Percentiles rank a stretch among this genome's conserved stretches.
Conservation (phyloP, 2,797 vertebrate species). For the Molossus alvarezi region DNA sequence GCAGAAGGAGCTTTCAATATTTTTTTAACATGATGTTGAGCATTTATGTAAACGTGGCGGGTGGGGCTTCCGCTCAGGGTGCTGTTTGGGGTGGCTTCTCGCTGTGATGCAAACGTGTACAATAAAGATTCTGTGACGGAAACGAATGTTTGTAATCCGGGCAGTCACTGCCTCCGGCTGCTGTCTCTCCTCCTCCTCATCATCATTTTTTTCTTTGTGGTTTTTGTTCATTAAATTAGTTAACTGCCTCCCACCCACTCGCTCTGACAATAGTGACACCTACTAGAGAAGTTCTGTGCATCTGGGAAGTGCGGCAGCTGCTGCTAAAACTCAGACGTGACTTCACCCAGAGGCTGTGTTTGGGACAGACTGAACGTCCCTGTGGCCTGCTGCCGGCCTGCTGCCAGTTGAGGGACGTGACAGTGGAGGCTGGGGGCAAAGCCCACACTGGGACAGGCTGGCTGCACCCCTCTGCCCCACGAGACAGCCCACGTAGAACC, state of each 20-base stretch:
- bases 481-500: accelerated
- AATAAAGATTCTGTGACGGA: constrained; percentile 87
- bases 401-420: not conserved
- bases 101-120: constrained; percentile 84
- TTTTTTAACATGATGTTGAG: constrained; percentile 71
- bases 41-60: constrained; percentile 61
- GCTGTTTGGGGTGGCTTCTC: constrained; percentile 79
- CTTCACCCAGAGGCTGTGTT: not conserved
- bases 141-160: constrained; percentile 12
- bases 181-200: not conserved
- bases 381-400: accelerated
- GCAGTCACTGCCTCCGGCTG: not conserved
- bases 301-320: not conserved
- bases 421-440: not conserved
- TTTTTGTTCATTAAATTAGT: constrained; percentile 66
- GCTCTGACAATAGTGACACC: not conserved
- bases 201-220: not conserved
- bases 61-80: constrained; percentile 3
- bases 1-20: constrained; percentile 71
- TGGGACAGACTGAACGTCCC: not conserved
- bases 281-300: not conserved
- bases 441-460: not conserved
- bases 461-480: too few relatives aligned
- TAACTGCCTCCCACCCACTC: constrained; percentile 61
- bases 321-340: accelerated